Evolutionary conservation across 2,113 vertebrate species (phyloP).

Genomic region (Pangasianodon hypophthalmus): DNA sequence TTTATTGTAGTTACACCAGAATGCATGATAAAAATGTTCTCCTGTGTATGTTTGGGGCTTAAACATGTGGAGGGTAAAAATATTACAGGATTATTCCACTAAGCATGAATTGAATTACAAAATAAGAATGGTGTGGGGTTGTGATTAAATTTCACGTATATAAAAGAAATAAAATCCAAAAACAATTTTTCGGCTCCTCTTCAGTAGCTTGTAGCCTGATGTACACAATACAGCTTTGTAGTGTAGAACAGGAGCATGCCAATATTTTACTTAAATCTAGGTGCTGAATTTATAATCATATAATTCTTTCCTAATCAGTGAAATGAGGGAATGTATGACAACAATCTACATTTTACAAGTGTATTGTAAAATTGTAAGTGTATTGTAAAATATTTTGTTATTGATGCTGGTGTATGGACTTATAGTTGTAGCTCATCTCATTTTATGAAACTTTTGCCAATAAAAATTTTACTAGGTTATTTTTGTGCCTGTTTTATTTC

Average conservation of each 20-base stretch:
- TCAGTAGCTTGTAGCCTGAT: no score
- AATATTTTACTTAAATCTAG: no score
- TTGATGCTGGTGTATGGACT: background rate
- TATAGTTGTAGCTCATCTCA: background rate
- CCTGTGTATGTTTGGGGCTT: background rate
- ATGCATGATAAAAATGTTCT: background rate
- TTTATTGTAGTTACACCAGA: no score
- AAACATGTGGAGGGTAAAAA: background rate
- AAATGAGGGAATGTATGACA: background rate
- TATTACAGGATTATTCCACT: no score
- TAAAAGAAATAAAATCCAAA: no score
- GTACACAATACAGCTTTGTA: no score
- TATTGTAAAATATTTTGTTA: background rate
- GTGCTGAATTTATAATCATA: no score
- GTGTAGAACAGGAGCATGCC: no score
- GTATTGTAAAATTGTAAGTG: background rate
- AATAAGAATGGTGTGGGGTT: no score
- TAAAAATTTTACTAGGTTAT: background rate
- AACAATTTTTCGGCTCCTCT: no score
- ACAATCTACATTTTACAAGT: background rate
- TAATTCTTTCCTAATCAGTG: background rate
- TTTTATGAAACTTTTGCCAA: background rate
- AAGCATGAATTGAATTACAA: no score
- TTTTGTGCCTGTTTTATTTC: background rate
- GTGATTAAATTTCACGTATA: no score